These are phyloP conservation scores for Stenichneumon culpator DNA, from an alignment of 2,888 invertebrate genomes.

Conservation along the genomic window DNA sequence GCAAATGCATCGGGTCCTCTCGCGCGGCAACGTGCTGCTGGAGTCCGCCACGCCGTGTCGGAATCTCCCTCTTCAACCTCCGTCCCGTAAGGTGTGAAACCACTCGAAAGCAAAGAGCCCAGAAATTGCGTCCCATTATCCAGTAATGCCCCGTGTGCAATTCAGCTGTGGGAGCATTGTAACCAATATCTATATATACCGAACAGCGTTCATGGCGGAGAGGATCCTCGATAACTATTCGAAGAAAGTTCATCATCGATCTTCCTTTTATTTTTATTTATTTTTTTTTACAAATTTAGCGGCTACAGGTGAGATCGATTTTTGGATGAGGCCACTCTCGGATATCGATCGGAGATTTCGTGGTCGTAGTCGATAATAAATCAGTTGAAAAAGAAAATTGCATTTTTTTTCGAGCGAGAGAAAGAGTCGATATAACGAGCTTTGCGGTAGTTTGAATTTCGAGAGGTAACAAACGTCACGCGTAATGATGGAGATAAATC, in stretches of 20 bases:
- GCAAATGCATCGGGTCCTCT: constrained; percentile 59
- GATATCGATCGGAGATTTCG: constrained; percentile 33
- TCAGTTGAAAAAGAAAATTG: not conserved
- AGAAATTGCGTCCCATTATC: constrained; percentile 85
- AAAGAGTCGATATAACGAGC: constrained; percentile 24
- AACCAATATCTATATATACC: constrained; percentile 18
- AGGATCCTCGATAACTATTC: constrained; percentile 79
- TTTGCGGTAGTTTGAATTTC: constrained; percentile 13
- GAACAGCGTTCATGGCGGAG: constrained; percentile 1
- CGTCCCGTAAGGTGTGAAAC: constrained; percentile 83
- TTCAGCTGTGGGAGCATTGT: constrained; percentile 62
- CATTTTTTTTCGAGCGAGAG: not conserved
- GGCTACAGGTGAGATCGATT: constrained; percentile 65
- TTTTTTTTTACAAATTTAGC: constrained; percentile 40
- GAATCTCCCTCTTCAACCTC: constrained; percentile 38
- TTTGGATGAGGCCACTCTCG: constrained; percentile 49
- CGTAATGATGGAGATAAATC: constrained; percentile 51
- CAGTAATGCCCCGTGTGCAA: constrained; percentile 79
- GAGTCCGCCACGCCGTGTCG: constrained; percentile 47
- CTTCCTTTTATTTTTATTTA: constrained; percentile 48
- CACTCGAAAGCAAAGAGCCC: constrained; percentile 84
- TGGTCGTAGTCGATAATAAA: constrained; percentile 32
- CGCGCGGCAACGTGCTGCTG: constrained; percentile 58
- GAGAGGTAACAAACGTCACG: constrained; percentile 15
- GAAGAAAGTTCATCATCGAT: constrained; percentile 76